Conservation (phyloP, 1,140 invertebrate species). For the Polyergus mexicanus region DNA sequence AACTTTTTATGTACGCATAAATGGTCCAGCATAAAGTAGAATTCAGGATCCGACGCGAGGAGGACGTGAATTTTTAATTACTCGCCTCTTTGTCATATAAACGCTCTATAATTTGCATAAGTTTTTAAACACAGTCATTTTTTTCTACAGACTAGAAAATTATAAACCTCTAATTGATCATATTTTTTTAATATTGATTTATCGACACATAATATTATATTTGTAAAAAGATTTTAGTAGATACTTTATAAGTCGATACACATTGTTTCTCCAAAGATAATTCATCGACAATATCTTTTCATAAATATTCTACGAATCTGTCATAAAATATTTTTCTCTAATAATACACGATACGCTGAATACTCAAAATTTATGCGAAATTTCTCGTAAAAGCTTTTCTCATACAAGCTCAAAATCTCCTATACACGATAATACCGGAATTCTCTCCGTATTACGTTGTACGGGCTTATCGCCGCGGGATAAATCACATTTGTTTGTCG, state of each 20-base stretch:
- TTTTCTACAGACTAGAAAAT: not conserved
- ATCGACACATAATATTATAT: not conserved
- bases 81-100: conserved; percentile 52
- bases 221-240: not conserved
- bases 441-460: conserved; percentile 29
- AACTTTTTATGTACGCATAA: conserved; percentile 48
- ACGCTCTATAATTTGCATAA: conserved; percentile 24
- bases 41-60: conserved; percentile 29
- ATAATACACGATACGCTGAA: not conserved
- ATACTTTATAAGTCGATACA: not conserved
- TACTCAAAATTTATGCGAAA: not conserved
- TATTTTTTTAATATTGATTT: not conserved
- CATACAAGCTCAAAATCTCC: not conserved
- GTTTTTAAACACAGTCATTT: conserved; percentile 41
- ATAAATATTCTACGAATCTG: not conserved
- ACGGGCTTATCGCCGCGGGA: conserved; percentile 48
- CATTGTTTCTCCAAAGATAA: not conserved
- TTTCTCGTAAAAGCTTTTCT: conserved; percentile 4
- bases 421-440: not conserved
- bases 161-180: not conserved
- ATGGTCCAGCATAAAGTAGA: conserved; percentile 44
- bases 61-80: conserved; percentile 58
- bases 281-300: not conserved
- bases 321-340: not conserved
- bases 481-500: conserved; percentile 54